Percentiles rank a stretch among this genome's conserved stretches.
Evolutionary conservation across 2,113 vertebrate genomes (phyloP).

Genomic region (Pteropus alecto): DNA sequence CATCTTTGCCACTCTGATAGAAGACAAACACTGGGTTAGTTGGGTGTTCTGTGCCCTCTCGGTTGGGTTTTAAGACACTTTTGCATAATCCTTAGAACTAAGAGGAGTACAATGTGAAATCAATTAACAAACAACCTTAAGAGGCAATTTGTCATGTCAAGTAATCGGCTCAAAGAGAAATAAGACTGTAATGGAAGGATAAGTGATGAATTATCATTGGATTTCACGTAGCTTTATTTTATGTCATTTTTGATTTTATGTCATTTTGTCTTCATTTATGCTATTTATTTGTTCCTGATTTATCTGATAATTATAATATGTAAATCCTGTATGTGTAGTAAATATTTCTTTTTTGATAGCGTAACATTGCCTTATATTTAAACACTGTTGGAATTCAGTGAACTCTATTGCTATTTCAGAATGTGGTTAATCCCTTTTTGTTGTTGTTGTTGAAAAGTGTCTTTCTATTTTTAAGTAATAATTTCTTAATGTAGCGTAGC

Average conservation of each 20-base stretch:
- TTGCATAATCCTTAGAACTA: background rate
- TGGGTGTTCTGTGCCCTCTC: background rate
- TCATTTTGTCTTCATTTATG: background rate
- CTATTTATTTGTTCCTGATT: background rate
- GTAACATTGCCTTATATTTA: background rate
- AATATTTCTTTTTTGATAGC: background rate
- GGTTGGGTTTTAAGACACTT: background rate
- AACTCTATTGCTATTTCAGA: background rate
- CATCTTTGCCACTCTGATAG: background rate
- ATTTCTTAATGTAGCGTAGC: background rate
- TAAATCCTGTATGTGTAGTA: background rate
- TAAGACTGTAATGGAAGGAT: background rate
- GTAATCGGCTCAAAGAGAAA: background rate
- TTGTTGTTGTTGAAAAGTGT: background rate
- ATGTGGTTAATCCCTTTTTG: background rate
- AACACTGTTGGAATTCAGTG: background rate
- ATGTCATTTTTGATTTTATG: background rate
- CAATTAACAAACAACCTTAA: background rate
- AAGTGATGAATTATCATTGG: background rate
- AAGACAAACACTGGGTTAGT: background rate
- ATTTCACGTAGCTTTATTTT: conserved; percentile 5
- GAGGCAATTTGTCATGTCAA: background rate
- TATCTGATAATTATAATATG: background rate
- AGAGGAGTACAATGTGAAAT: background rate
- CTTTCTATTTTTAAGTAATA: background rate